Evolutionary conservation across 2,888 invertebrate genomes (phyloP).

Genomic region (Parelbella ahira): DNA sequence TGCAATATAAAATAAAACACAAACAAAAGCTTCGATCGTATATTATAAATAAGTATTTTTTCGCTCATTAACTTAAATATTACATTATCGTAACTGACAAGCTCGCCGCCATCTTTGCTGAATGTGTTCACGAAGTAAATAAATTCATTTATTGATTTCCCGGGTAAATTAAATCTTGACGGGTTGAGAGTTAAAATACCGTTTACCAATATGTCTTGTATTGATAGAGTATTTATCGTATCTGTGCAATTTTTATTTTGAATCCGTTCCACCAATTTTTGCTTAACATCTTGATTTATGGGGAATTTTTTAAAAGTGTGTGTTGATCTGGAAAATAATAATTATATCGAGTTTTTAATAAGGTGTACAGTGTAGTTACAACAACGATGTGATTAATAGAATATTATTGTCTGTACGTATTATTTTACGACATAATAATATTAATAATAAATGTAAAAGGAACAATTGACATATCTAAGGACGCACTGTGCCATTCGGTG

Average conservation of each 20-base stretch:
- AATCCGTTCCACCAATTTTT: slow-evolving; percentile 4
- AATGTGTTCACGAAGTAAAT: slow-evolving; percentile 24
- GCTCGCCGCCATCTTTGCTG: slow-evolving; percentile 24
- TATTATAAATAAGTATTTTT: slow-evolving; percentile 26
- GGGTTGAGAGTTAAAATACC: slow-evolving; percentile 19
- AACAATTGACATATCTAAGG: too few relatives aligned
- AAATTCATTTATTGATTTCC: slow-evolving; percentile 17
- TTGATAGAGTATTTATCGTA: slow-evolving; percentile 6
- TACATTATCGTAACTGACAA: slow-evolving; percentile 33
- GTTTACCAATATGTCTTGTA: slow-evolving; percentile 29
- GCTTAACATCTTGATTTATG: not conserved
- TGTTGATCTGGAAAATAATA: too few relatives aligned
- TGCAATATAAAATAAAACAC: slow-evolving; percentile 28
- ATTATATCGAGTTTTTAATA: too few relatives aligned
- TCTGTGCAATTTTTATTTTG: not conserved
- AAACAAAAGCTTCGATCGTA: slow-evolving; percentile 30
- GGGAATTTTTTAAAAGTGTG: too few relatives aligned
- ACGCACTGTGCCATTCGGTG: too few relatives aligned
- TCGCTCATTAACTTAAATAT: slow-evolving; percentile 31
- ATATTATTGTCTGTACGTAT: too few relatives aligned
- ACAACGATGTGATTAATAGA: too few relatives aligned
- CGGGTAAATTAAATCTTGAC: too few relatives aligned
- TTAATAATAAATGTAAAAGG: too few relatives aligned
- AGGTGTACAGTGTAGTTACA: too few relatives aligned
- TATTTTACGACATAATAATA: too few relatives aligned